phyloP scores from a whole-genome alignment of 2,113 vertebrate species.

The Epinephelus lanceolatus region DNA sequence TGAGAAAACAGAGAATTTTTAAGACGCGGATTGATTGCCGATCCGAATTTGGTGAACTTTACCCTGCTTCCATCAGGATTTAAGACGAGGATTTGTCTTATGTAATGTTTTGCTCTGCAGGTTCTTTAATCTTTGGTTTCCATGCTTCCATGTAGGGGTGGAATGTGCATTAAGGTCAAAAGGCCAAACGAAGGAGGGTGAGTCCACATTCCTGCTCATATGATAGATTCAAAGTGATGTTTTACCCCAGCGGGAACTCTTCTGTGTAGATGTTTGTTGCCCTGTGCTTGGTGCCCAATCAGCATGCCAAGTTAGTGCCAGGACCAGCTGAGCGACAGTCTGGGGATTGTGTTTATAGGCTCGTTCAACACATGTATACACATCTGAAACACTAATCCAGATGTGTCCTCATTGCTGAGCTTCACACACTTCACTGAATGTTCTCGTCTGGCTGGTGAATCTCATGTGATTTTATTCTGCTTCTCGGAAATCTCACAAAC shows the following conservation, averaged over 20 bases:
- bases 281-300: neutral
- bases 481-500: slow-evolving; percentile 18
- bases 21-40: neutral
- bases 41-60: slow-evolving; percentile 39
- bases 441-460: slow-evolving; percentile 7
- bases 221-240: slow-evolving; percentile 31
- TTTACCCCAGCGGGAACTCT: neutral
- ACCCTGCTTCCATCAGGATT: neutral
- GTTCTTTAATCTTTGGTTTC: slow-evolving; percentile 45
- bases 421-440: slow-evolving; percentile 11
- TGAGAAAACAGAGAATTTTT: slow-evolving; percentile 9
- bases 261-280: neutral
- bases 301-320: neutral
- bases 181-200: neutral
- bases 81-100: slow-evolving; percentile 34
- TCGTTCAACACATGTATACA: neutral
- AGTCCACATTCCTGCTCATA: slow-evolving; percentile 52
- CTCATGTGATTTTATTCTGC: slow-evolving; percentile 54
- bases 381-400: neutral
- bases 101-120: slow-evolving; percentile 37
- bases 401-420: neutral
- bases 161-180: slow-evolving; percentile 53
- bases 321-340: neutral
- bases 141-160: neutral
- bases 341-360: neutral